Percentiles rank a stretch among this genome's conserved stretches.
phyloP scores from a whole-genome alignment of 2,113 vertebrate genomes.

The Gallinago media region DNA sequence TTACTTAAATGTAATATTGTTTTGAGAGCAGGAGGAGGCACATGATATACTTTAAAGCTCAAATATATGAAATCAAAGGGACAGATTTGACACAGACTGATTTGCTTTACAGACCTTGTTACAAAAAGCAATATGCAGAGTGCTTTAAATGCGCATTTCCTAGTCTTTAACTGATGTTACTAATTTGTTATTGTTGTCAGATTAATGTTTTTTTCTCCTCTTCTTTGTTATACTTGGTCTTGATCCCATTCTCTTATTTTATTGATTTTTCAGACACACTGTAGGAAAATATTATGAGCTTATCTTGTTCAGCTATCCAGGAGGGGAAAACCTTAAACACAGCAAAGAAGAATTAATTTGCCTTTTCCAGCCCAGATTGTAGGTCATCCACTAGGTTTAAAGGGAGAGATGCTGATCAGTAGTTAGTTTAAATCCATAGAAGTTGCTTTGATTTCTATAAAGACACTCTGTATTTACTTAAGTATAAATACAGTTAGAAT shows the following conservation, averaged over 20 bases:
- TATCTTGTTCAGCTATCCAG: conserved; percentile 14
- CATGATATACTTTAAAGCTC: not conserved
- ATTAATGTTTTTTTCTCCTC: not conserved
- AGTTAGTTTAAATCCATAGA: not conserved
- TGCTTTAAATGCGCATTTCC: not conserved
- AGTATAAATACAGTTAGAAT: not conserved
- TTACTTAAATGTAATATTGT: not conserved
- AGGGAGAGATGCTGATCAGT: not conserved
- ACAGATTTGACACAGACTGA: not conserved
- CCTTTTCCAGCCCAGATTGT: not conserved
- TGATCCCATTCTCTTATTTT: conserved; percentile 31
- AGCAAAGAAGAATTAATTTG: not conserved
- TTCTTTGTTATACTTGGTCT: conserved; percentile 1
- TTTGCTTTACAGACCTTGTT: not conserved
- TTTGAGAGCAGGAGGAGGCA: not conserved
- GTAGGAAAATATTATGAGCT: conserved; percentile 13
- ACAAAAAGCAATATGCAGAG: not conserved
- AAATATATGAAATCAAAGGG: not conserved
- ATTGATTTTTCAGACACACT: conserved; percentile 32
- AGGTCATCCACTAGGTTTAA: not conserved
- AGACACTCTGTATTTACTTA: not conserved
- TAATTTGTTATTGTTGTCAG: conserved; percentile 16
- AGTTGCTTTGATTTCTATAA: not conserved
- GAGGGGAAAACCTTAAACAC: not conserved
- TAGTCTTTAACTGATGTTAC: not conserved